A percentile compares a stretch with the other conserved stretches of the same genome.
These are phyloP conservation scores for Limnothrissa miodon DNA, from an alignment of 2,113 vertebrate species.

Conservation along the genomic window DNA sequence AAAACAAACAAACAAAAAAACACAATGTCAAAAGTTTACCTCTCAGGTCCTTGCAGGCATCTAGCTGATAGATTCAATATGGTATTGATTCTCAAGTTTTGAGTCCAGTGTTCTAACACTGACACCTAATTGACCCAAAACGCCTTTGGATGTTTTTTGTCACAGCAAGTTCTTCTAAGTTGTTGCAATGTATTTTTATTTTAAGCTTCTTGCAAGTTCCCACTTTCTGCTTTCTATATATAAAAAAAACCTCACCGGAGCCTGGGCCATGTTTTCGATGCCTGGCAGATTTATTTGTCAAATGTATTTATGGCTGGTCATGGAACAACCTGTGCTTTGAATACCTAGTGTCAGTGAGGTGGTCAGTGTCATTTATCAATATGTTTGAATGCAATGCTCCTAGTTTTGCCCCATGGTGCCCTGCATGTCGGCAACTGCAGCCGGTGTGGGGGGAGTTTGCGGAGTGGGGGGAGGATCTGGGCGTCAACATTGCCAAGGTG, in stretches of 20 bases:
- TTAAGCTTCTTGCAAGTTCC: too few species aligned
- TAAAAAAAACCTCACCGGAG: neutral
- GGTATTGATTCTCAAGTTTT: too few species aligned
- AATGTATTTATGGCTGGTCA: neutral
- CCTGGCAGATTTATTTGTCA: too few species aligned
- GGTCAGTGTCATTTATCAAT: neutral
- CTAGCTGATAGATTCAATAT: too few species aligned
- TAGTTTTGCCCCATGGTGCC: constrained; percentile 97
- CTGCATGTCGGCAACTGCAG: constrained; percentile 92
- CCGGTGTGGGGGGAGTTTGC: constrained; percentile 91
- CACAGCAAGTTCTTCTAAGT: too few species aligned
- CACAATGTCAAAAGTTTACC: too few species aligned
- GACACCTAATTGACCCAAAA: too few species aligned
- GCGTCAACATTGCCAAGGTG: constrained; percentile 90
- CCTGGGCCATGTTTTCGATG: too few species aligned
- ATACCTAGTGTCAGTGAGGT: neutral
- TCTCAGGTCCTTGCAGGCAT: neutral
- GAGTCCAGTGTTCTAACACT: too few species aligned
- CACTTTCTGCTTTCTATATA: too few species aligned
- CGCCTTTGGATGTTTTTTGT: too few species aligned
- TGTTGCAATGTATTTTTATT: too few species aligned
- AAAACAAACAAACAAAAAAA: neutral
- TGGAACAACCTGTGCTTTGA: neutral
- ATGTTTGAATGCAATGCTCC: neutral
- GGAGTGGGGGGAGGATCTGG: constrained; percentile 93